A percentile compares a stretch with the other conserved stretches of the same genome.
Conservation (phyloP, 2,113 vertebrate genomes). For the Bubo scandiacus region DNA sequence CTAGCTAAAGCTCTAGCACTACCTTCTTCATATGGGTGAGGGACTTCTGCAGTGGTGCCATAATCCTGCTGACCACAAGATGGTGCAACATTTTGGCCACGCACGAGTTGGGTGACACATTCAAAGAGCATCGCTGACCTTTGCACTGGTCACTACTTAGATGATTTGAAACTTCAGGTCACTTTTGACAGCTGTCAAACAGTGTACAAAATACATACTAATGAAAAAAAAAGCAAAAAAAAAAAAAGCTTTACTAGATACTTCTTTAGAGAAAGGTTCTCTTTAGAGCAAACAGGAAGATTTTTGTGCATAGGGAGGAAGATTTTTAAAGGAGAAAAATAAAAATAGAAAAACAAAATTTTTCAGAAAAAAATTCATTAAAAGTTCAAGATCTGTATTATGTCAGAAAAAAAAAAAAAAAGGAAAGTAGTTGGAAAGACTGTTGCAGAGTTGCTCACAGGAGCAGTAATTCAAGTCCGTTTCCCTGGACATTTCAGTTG, state of each 20-base stretch:
- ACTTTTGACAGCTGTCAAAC: neutral
- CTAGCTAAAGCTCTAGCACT: neutral
- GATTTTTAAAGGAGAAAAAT: neutral
- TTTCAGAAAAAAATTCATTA: neutral
- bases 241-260: neutral
- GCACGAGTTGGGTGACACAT: rapidly evolving
- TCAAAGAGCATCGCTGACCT: neutral
- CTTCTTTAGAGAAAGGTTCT: neutral
- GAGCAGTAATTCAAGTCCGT: neutral
- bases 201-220: neutral
- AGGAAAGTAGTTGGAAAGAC: neutral
- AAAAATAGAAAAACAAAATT: neutral
- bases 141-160: neutral
- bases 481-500: neutral
- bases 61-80: neutral
- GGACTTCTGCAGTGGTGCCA: neutral
- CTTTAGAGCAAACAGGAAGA: neutral
- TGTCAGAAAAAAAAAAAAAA: neutral
- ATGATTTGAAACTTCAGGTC: neutral
- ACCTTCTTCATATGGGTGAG: neutral
- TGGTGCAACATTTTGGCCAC: neutral
- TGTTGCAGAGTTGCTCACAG: neutral
- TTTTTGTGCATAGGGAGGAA: neutral
- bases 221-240: too few species aligned
- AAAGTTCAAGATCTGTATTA: neutral